These are phyloP conservation scores for Euwallacea fornicatus DNA, from an alignment of 1,140 invertebrate genomes.

Conservation along the genomic window DNA sequence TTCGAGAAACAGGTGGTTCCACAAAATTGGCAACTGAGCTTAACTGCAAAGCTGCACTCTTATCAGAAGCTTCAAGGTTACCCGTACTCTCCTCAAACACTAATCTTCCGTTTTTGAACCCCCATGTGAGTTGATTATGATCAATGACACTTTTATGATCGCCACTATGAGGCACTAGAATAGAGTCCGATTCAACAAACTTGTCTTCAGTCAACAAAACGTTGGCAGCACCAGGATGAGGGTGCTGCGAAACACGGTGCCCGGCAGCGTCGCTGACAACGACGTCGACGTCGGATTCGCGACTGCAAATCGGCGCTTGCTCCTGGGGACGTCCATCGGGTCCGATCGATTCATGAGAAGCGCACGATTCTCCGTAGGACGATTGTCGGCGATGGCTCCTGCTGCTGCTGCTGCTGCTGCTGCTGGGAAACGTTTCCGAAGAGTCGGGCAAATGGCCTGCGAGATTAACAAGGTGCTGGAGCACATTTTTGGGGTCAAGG, in stretches of 20 bases:
- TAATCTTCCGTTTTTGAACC: slow-evolving; percentile 46
- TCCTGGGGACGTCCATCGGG: slow-evolving; percentile 43
- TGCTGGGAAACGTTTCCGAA: slow-evolving; percentile 24
- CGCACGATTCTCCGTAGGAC: slow-evolving; percentile 33
- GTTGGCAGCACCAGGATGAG: slow-evolving; percentile 22
- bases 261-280: slow-evolving; percentile 43
- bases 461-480: slow-evolving; percentile 20
- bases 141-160: neutral
- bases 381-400: neutral
- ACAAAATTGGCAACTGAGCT: neutral
- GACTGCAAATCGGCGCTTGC: slow-evolving; percentile 51
- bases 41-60: slow-evolving; percentile 19
- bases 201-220: slow-evolving; percentile 10
- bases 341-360: slow-evolving; percentile 45
- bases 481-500: slow-evolving; percentile 24
- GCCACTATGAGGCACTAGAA: neutral
- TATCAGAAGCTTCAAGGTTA: slow-evolving; percentile 12
- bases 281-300: slow-evolving; percentile 48
- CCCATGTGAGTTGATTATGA: slow-evolving; percentile 42
- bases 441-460: slow-evolving; percentile 14
- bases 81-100: slow-evolving; percentile 42
- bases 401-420: slow-evolving; percentile 9
- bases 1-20: slow-evolving; percentile 10
- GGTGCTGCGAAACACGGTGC: slow-evolving; percentile 22
- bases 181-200: slow-evolving; percentile 3